Evolutionary conservation across 2,113 vertebrate genomes (phyloP).

Genomic region (Neotoma lepida): DNA sequence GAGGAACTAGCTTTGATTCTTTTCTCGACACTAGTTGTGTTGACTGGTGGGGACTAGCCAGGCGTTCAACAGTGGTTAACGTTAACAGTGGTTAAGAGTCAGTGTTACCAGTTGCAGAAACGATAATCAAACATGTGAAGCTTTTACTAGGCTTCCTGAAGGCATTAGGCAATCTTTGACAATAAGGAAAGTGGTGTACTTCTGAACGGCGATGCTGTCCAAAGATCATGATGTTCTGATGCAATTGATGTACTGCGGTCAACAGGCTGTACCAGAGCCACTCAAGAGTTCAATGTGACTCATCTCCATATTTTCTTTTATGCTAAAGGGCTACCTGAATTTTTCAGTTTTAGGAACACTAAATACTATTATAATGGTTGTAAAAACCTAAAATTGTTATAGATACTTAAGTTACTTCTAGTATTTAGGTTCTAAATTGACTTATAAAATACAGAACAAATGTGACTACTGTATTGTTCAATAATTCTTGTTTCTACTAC

Average conservation of each 20-base stretch:
- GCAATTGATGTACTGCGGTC: constrained; percentile 6
- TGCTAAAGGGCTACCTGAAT: neutral
- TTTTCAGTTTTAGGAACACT: neutral
- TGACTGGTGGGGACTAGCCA: constrained; percentile 22
- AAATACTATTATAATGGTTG: neutral
- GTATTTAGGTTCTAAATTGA: neutral
- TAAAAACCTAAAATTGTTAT: neutral
- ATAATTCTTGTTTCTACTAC: neutral
- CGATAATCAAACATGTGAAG: neutral
- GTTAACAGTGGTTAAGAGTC: too few relatives aligned
- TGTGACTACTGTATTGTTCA: neutral
- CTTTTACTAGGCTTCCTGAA: neutral
- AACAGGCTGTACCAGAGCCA: neutral
- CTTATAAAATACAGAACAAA: constrained; percentile 24
- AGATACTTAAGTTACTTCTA: neutral
- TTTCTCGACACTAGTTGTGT: neutral
- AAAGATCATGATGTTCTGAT: constrained; percentile 5
- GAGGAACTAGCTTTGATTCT: constrained; percentile 10
- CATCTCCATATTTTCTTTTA: neutral
- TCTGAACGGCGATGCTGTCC: neutral
- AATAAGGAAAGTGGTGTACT: neutral
- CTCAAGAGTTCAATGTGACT: neutral
- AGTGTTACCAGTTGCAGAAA: neutral
- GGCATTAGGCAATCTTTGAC: neutral
- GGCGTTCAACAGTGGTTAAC: constrained; percentile 32